phyloP scores from a whole-genome alignment of 2,888 invertebrate genomes.

The Lasioglossum morio region DNA sequence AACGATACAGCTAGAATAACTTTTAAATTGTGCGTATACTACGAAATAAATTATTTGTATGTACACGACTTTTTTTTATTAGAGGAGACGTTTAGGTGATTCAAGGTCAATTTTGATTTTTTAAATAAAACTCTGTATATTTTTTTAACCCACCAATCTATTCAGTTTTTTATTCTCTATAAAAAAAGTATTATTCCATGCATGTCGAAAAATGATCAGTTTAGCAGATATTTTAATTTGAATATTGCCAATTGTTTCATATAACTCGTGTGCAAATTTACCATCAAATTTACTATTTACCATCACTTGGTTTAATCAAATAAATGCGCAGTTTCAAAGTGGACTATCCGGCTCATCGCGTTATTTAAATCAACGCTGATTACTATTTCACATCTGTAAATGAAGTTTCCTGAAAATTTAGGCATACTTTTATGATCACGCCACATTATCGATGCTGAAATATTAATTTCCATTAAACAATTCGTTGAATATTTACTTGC shows the following conservation, averaged over 20 bases:
- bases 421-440: not conserved
- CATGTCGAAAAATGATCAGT: not conserved
- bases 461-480: not conserved
- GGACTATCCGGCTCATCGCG: not conserved
- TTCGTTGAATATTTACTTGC: not conserved
- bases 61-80: too few relatives aligned
- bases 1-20: too few relatives aligned
- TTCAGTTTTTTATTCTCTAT: too few relatives aligned
- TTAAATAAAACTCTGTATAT: too few relatives aligned
- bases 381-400: not conserved
- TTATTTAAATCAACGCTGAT: not conserved
- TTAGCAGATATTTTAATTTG: not conserved
- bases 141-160: too few relatives aligned
- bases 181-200: too few relatives aligned
- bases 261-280: too few relatives aligned
- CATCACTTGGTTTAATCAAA: not conserved
- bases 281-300: not conserved
- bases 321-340: not conserved
- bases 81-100: too few relatives aligned
- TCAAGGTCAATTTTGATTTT: too few relatives aligned
- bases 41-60: not conserved
- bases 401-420: not conserved
- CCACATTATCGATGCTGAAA: not conserved
- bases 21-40: too few relatives aligned
- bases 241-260: not conserved